Percentiles rank a stretch among this genome's conserved stretches.
Evolutionary conservation across 2,888 invertebrate species (phyloP).

Genomic region (Encarsia formosa): DNA sequence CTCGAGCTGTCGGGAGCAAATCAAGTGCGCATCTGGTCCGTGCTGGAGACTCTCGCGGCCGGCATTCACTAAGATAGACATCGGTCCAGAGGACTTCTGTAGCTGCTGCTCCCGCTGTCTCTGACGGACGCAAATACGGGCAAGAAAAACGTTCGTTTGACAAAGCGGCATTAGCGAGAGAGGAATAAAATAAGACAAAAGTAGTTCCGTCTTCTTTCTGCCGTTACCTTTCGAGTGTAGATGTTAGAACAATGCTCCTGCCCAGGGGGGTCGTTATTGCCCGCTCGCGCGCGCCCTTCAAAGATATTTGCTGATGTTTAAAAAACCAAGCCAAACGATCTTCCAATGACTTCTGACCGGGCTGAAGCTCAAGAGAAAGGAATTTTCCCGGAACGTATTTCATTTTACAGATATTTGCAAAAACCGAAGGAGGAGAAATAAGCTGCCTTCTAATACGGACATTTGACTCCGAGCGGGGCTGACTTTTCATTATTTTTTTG

Average conservation of each 20-base stretch:
- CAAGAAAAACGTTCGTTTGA: constrained; percentile 25
- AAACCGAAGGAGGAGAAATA: too few species aligned
- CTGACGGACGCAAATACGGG: constrained; percentile 10
- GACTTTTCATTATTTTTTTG: too few species aligned
- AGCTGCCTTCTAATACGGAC: too few species aligned
- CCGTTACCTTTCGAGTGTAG: constrained; percentile 6
- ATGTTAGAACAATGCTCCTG: constrained; percentile 19
- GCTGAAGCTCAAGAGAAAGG: too few species aligned
- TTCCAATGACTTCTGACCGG: constrained; percentile 3
- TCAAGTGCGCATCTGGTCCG: constrained; percentile 15
- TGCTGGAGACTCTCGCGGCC: too few species aligned
- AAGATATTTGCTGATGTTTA: too few species aligned
- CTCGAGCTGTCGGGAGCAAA: constrained; percentile 24
- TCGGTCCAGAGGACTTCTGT: background rate
- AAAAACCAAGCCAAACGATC: background rate
- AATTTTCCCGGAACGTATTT: background rate
- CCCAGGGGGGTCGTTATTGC: constrained; percentile 8
- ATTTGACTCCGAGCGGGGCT: too few species aligned
- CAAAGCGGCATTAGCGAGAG: constrained; percentile 20
- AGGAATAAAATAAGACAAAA: background rate
- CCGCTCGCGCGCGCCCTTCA: background rate
- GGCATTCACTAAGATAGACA: constrained; percentile 23
- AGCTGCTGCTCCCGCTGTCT: background rate
- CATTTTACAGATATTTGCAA: too few species aligned
- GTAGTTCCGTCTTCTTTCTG: constrained; percentile 3